Percentiles rank a stretch among this genome's conserved stretches.
These are phyloP conservation scores for Petrocephalus zakoni DNA, from an alignment of 2,113 vertebrate genomes.

Conservation along the genomic window DNA sequence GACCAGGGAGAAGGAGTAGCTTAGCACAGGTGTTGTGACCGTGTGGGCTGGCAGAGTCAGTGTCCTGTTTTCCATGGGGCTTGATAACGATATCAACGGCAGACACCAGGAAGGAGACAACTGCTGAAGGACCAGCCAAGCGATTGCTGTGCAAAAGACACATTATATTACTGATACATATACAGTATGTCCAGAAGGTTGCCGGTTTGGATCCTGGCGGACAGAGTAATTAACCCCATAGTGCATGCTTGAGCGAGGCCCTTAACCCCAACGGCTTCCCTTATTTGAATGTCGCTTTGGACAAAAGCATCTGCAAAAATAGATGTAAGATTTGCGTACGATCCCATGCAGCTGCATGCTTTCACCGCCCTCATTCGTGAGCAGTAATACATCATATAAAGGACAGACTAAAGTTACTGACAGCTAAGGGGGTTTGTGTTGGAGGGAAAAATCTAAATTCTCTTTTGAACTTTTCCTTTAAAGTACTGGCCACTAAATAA, in stretches of 20 bases:
- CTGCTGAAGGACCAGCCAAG: background rate
- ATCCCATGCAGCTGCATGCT: background rate
- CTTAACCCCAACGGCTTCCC: background rate
- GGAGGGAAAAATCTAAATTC: background rate
- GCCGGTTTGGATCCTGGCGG: background rate
- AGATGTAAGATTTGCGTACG: background rate
- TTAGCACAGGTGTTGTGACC: background rate
- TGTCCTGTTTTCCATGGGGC: background rate
- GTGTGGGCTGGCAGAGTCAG: background rate
- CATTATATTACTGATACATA: no score
- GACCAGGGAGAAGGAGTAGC: background rate
- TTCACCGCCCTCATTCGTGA: background rate
- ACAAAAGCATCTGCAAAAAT: background rate
- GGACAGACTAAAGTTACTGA: background rate
- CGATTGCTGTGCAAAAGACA: background rate
- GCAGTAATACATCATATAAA: background rate
- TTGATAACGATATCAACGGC: background rate
- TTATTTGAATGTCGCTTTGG: background rate
- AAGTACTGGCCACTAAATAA: background rate
- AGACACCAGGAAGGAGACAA: background rate
- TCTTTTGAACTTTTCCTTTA: background rate
- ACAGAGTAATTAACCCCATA: background rate
- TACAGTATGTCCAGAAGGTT: background rate
- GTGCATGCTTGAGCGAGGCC: background rate
- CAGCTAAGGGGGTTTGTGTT: background rate